Evolutionary conservation across 2,888 invertebrate species (phyloP), one percentile per base, ranked within the genome.

Genomic region (Xanthorhoe designata): DNA sequence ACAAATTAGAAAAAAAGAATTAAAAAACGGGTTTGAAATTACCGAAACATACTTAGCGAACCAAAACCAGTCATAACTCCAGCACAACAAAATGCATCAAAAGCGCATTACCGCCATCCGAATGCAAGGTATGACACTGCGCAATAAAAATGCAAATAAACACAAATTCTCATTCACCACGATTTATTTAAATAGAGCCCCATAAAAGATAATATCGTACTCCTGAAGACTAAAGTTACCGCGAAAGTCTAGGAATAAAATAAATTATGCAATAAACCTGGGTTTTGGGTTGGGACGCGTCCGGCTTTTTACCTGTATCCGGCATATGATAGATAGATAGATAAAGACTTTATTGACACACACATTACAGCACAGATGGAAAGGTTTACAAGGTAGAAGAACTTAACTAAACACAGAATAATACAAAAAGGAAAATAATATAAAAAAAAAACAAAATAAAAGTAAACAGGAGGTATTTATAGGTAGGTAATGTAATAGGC

Each of bases 201-300:
- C 72, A 74, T 74, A 72, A 74, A 74, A 72, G 74, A 74, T 74
- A 74, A 74, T 74, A 71, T 73, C 73, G 60, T 71, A 60, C 73
- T 73, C 68, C 63, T 64, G 63, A 69, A 69, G 71, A 73, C 73
- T 63, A 68, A 69, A 73, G 73, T 73, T 73, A 71, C 71, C 71
- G 69, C 73, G 66, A 73, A 73, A 73, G 71, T 71, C 73, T 73
- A 71, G 73, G 73, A 73, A 71, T 70, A 73, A 69, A 67, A 73
- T 73, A 73, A 73, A 73, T 73, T 73, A 71, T 73, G 70, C 71
- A 69, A 71, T 73, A 71, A 73, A 73, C 70, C 71, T 71, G 71
- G 54, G 57, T 68, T 50, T 56, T 19, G n/a, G 61, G 13, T 54
- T 54, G 64, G 57, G n/a, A 1, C 9, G 7, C 9, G 45, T 54